phyloP scores from a whole-genome alignment of 2,113 vertebrate genomes.

The Cinclus mexicanus region DNA sequence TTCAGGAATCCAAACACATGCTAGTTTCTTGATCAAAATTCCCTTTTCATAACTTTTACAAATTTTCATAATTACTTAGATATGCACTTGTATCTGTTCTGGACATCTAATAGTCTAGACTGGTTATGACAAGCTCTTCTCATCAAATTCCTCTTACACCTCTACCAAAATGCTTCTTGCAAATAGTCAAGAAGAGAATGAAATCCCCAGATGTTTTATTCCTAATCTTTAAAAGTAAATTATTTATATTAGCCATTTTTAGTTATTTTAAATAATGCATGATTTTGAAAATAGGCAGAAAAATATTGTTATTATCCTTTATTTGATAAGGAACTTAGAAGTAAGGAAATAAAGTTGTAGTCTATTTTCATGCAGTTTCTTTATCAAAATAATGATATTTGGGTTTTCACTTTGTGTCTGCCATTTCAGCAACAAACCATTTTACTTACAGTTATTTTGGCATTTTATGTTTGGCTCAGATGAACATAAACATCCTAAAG shows the following conservation, averaged over 20 bases:
- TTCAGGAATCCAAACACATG: not conserved
- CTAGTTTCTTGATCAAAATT: not conserved
- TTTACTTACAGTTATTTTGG: not conserved
- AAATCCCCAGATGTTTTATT: not conserved
- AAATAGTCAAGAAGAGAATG: not conserved
- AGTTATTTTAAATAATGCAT: not conserved
- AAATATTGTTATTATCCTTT: not conserved
- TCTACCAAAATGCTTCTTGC: not conserved
- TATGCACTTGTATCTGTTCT: not conserved
- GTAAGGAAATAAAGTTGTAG: not conserved
- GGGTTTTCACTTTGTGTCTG: not conserved
- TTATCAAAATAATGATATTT: not conserved
- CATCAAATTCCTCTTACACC: not conserved
- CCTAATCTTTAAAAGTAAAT: not conserved
- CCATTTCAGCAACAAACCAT: not conserved
- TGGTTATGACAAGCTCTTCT: not conserved
- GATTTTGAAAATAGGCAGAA: not conserved
- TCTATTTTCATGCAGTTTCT: not conserved
- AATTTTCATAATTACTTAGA: not conserved
- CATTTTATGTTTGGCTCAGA: not conserved
- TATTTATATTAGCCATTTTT: not conserved
- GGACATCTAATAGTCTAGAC: not conserved
- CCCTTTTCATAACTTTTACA: not conserved
- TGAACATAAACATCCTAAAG: not conserved
- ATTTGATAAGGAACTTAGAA: not conserved